Evolutionary conservation across 2,888 invertebrate genomes (phyloP), one percentile per base, ranked within the genome.

Genomic region (Phyllotreta striolata): DNA sequence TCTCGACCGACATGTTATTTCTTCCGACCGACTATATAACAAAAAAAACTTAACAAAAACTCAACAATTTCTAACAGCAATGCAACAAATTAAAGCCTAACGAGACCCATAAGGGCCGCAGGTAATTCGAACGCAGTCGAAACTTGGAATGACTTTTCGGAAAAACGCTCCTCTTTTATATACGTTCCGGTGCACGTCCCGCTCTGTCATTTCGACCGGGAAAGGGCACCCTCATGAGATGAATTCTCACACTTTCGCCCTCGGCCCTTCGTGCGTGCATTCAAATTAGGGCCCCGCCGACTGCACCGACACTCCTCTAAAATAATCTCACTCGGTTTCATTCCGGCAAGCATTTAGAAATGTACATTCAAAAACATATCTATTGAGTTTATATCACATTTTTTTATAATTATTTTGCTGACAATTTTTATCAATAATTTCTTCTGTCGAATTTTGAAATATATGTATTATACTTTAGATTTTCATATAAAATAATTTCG

Each of bases 21-120:
- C 35, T 57, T 38, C 14, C 47, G 6, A 6, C 38, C 51, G 1
- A 35, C 51, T 34, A 8, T 7, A 35, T 55, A 63, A 64, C 52
- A 59, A 8, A 67, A 59, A 8, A 67, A 67, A 67, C 60, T 62
- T 64, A 67, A 67, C 67, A 67, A 66, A 59, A 64, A 64, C 57
- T 64, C 61, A 64, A 64, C 64, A 43, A 46, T 12, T 43, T 56
- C 13, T 40, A 64, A 61, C 51, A 64, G 55, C 52, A 60, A 56
- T 55, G 60, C 62, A 62, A 62, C 47, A 61, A 60, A 60, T 60
- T 60, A 64, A 62, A 64, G 56, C 52, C 61, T 39, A 54, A 24
- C 38, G 41, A 47, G 61, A 38, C 60, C 59, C 52, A 3, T 10
- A 8, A 52, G 39, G 55, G 51, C 51, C 34, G 12, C 34, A 10